phyloP scores from a whole-genome alignment of 2,888 invertebrate species.

The Scelioninae gen. 1 region DNA sequence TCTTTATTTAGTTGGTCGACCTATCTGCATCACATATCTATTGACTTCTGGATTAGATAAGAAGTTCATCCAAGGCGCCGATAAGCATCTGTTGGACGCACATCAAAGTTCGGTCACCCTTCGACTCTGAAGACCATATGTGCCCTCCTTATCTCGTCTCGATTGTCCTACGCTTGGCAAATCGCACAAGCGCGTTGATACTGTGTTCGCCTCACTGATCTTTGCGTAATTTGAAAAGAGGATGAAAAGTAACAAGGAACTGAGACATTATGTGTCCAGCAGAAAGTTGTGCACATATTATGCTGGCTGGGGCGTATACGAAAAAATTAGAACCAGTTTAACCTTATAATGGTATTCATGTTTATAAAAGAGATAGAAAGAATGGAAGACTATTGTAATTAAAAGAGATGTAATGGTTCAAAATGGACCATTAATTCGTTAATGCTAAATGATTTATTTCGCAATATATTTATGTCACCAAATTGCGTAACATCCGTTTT shows the following conservation, averaged over 20 bases:
- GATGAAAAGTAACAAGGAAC: conserved; percentile 35
- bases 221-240: conserved; percentile 60
- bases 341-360: no score
- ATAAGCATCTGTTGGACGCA: conserved; percentile 77
- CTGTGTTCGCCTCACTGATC: conserved; percentile 53
- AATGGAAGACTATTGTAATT: no score
- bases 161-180: conserved; percentile 56
- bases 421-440: no score
- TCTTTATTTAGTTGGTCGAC: conserved; percentile 72
- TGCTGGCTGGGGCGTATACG: conserved; percentile 80
- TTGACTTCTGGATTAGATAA: conserved; percentile 79
- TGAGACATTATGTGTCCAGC: conserved; percentile 73
- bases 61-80: conserved; percentile 75
- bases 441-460: no score
- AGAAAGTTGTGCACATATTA: conserved; percentile 83
- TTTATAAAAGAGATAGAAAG: no score
- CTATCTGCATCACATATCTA: conserved; percentile 78
- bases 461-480: no score
- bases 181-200: conserved; percentile 49
- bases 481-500: no score
- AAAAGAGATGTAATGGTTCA: no score
- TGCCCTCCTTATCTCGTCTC: conserved; percentile 76
- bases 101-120: conserved; percentile 73
- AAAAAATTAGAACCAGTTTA: no score
- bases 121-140: conserved; percentile 78